A percentile compares a stretch with the other conserved stretches of the same genome.
Evolutionary conservation across 2,113 vertebrate species (phyloP).

Genomic region (Bombycilla garrulus): DNA sequence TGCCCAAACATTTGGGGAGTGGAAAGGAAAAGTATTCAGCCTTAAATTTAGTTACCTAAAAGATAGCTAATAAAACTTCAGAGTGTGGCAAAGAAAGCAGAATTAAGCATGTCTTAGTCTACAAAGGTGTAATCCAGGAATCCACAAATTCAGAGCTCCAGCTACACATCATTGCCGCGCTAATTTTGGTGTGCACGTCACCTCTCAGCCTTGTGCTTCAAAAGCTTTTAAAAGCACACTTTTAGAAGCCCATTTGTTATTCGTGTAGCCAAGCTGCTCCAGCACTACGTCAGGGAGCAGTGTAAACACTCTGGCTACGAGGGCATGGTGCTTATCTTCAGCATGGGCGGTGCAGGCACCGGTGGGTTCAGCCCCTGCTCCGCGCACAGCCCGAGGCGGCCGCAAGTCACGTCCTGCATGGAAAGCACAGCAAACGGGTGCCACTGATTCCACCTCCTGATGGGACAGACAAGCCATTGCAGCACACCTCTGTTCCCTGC

Average conservation of each 20-base stretch:
- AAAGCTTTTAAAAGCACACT: background rate
- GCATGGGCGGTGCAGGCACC: background rate
- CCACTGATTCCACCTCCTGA: background rate
- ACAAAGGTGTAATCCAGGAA: background rate
- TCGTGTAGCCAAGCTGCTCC: background rate
- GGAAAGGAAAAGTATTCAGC: background rate
- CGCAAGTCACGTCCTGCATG: rapidly evolving
- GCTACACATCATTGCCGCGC: rapidly evolving
- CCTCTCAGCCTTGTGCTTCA: background rate
- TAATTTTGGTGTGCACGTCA: background rate
- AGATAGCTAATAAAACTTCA: conserved; percentile 30
- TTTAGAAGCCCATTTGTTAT: conserved; percentile 28
- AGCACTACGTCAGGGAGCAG: background rate
- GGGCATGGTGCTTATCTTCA: background rate
- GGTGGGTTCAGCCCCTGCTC: background rate
- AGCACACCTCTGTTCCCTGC: background rate
- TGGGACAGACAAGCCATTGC: background rate
- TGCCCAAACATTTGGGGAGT: background rate
- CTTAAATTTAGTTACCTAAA: background rate
- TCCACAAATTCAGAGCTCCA: background rate
- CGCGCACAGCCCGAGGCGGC: rapidly evolving
- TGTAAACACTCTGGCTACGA: background rate
- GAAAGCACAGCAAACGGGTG: background rate
- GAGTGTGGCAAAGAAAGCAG: conserved; percentile 38
- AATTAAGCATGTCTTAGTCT: background rate